Conservation (phyloP, 2,113 vertebrate species). For the Nannospalax galili region DNA sequence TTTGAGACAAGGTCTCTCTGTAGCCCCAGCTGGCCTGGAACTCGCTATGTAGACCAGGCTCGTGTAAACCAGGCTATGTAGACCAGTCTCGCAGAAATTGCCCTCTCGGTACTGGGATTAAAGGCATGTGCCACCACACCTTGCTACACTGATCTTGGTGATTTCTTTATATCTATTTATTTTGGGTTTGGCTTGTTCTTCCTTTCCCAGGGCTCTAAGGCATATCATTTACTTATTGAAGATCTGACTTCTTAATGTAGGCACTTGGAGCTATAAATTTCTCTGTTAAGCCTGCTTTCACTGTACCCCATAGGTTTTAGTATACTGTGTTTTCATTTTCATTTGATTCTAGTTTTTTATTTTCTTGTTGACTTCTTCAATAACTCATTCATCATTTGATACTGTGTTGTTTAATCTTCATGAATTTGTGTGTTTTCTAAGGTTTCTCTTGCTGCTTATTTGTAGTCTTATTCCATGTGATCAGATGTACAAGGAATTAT, state of each 20-base stretch:
- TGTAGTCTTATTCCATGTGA: background rate
- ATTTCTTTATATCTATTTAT: background rate
- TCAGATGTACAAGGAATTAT: background rate
- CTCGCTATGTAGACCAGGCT: too few relatives aligned
- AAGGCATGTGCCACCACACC: too few relatives aligned
- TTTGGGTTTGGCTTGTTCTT: background rate
- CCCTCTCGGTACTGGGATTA: too few relatives aligned
- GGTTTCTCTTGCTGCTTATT: background rate
- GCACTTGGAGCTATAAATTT: background rate
- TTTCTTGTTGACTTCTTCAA: background rate
- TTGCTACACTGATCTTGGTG: background rate
- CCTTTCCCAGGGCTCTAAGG: background rate
- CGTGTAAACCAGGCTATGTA: too few relatives aligned
- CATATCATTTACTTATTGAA: too few relatives aligned
- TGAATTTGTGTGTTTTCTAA: background rate
- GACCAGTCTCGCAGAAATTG: too few relatives aligned
- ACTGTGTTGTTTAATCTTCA: background rate
- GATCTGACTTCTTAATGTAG: background rate
- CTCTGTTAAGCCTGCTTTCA: background rate
- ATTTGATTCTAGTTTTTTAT: background rate
- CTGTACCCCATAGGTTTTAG: background rate
- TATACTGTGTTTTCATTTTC: background rate
- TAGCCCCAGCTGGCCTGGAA: too few relatives aligned
- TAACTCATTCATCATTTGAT: background rate
- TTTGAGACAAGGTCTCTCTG: too few relatives aligned